phyloP scores from a whole-genome alignment of 2,888 invertebrate species.

The Tineola bisselliella region DNA sequence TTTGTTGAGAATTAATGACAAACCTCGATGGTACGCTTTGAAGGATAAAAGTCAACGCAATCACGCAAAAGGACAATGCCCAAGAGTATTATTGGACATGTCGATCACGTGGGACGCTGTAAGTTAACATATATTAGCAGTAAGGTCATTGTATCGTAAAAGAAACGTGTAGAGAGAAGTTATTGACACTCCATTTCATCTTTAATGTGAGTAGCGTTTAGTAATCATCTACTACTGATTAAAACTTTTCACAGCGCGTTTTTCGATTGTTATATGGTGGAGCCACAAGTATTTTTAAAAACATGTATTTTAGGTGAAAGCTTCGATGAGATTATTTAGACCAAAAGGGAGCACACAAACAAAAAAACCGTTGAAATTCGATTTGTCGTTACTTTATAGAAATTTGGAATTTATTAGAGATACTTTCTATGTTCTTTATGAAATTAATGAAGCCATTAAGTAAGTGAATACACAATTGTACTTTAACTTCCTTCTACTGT shows the following conservation, averaged over 20 bases:
- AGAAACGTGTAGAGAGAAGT: too few relatives aligned
- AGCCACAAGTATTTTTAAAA: background rate
- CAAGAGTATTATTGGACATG: conserved; percentile 47
- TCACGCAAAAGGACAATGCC: conserved; percentile 47
- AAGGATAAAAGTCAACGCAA: conserved; percentile 40
- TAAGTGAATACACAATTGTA: conserved; percentile 28
- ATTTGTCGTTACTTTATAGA: conserved; percentile 41
- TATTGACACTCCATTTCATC: too few relatives aligned
- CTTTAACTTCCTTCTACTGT: background rate
- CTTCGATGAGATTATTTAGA: conserved; percentile 40
- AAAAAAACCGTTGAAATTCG: conserved; percentile 40
- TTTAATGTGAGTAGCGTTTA: too few relatives aligned
- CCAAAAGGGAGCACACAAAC: conserved; percentile 46
- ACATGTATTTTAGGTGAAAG: conserved; percentile 37
- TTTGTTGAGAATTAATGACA: conserved; percentile 35
- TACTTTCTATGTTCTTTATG: conserved; percentile 27
- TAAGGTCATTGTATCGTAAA: background rate
- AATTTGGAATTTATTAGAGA: conserved; percentile 43
- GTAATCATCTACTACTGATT: too few relatives aligned
- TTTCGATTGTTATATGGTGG: too few relatives aligned
- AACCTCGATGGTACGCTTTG: conserved; percentile 43
- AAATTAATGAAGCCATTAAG: conserved; percentile 43
- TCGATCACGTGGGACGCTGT: conserved; percentile 50
- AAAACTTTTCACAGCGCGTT: too few relatives aligned
- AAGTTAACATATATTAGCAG: conserved; percentile 22